A percentile compares a stretch with the other conserved stretches of the same genome.
Conservation (phyloP, 2,113 vertebrate species). For the Podilymbus podiceps region DNA sequence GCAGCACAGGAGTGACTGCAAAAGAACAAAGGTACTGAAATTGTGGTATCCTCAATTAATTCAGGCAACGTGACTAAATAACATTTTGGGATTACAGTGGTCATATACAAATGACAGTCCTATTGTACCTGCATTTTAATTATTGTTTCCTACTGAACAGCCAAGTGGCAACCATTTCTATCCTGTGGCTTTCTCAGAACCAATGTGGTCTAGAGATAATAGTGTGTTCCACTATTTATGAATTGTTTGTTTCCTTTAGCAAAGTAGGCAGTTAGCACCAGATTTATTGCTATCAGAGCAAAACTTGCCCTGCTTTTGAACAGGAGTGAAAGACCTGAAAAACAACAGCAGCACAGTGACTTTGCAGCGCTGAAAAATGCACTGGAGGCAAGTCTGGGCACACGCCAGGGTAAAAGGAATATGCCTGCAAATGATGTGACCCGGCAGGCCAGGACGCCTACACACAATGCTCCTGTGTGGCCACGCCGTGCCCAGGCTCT, state of each 20-base stretch:
- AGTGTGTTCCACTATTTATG: background rate
- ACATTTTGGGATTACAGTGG: background rate
- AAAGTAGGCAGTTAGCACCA: background rate
- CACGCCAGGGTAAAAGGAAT: background rate
- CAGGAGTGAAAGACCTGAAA: background rate
- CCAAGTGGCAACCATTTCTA: background rate
- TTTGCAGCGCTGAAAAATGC: background rate
- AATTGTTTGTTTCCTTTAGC: background rate
- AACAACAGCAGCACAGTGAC: background rate
- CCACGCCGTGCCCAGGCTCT: accelerated
- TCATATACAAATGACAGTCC: background rate
- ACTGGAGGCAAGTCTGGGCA: background rate
- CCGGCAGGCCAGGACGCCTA: background rate
- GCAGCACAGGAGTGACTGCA: background rate
- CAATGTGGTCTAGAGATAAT: background rate
- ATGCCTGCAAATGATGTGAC: background rate
- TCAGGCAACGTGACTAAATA: background rate
- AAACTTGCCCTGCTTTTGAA: background rate
- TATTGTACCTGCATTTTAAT: background rate
- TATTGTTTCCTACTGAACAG: background rate
- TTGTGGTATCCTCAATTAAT: background rate
- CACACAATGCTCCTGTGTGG: accelerated
- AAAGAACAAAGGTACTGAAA: background rate
- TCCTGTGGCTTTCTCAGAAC: background rate
- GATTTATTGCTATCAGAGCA: background rate